A percentile compares a stretch with the other conserved stretches of the same genome.
phyloP scores from a whole-genome alignment of 2,113 vertebrate species.

The Cinclus mexicanus region DNA sequence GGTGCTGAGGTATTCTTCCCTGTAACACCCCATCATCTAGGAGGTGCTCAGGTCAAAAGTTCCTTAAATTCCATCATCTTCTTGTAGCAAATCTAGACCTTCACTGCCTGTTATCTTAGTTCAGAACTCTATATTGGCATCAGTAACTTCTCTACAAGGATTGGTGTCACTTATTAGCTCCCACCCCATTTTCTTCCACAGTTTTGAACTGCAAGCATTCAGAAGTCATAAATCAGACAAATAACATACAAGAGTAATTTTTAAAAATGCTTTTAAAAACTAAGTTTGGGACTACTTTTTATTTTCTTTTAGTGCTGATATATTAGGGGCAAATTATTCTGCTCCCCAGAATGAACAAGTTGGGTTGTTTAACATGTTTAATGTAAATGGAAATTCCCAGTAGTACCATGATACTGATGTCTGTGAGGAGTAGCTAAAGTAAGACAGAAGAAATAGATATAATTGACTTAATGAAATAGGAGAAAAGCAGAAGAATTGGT shows the following conservation, averaged over 20 bases:
- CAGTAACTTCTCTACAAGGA: neutral
- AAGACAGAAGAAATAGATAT: neutral
- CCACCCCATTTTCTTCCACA: neutral
- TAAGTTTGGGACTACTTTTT: neutral
- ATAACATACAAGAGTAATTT: neutral
- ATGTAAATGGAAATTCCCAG: neutral
- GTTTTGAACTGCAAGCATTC: neutral
- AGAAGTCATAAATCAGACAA: neutral
- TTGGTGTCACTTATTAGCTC: neutral
- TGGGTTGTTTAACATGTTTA: neutral
- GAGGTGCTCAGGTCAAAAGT: neutral
- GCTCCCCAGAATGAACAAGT: neutral
- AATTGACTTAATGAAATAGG: neutral
- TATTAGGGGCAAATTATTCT: neutral
- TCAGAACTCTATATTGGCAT: neutral
- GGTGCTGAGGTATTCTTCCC: neutral
- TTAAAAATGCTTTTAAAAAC: neutral
- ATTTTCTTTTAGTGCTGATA: neutral
- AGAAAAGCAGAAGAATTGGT: neutral
- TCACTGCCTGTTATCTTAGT: neutral
- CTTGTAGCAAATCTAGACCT: neutral
- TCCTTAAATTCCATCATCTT: neutral
- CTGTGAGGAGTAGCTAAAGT: neutral
- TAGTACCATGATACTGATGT: neutral
- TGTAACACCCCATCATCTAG: neutral